Percentiles rank a stretch among this genome's conserved stretches.
These are phyloP conservation scores for Rhinoptilus africanus DNA, from an alignment of 2,113 vertebrate species.

Conservation along the genomic window DNA sequence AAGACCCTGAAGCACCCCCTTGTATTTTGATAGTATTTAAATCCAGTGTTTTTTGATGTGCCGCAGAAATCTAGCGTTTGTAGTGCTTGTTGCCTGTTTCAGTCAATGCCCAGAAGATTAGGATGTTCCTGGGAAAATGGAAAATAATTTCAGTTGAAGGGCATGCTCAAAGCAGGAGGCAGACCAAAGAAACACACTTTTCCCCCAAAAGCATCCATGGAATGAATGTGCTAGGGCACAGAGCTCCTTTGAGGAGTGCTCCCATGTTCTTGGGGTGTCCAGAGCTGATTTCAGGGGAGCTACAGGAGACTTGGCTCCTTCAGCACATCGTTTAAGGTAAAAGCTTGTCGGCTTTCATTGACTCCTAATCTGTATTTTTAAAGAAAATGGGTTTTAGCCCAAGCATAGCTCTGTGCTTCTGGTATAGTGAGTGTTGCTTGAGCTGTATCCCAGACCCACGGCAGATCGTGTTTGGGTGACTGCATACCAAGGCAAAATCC, in stretches of 20 bases:
- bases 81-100: not conserved
- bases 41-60: fast-evolving
- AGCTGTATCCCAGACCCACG: not conserved
- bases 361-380: not conserved
- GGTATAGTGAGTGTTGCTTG: fast-evolving
- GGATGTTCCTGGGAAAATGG: not conserved
- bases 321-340: not conserved
- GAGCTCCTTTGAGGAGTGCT: not conserved
- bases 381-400: not conserved
- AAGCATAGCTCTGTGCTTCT: no score
- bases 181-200: not conserved
- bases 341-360: not conserved
- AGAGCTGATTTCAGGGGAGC: not conserved
- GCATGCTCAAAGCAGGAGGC: not conserved
- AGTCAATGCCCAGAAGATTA: not conserved
- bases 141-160: not conserved
- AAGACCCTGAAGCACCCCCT: not conserved
- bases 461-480: not conserved
- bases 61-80: not conserved
- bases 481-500: not conserved
- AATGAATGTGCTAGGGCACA: no score
- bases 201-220: not conserved
- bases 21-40: not conserved
- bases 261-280: fast-evolving
- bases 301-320: not conserved